Evolutionary conservation across 2,888 invertebrate species (phyloP).

Genomic region (Luperina nickerlii): DNA sequence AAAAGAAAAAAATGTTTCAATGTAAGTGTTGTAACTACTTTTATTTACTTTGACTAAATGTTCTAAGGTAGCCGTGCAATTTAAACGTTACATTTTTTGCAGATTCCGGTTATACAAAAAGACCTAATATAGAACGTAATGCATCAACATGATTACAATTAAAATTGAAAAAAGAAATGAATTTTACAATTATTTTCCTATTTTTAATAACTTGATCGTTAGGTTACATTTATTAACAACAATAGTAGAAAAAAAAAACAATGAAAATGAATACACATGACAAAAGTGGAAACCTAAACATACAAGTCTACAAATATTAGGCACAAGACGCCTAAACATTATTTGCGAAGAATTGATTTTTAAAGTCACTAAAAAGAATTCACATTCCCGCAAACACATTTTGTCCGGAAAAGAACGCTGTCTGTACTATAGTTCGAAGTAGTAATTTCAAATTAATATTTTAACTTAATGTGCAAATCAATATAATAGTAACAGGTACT

Average conservation of each 20-base stretch:
- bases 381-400: not conserved
- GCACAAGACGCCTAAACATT: no score
- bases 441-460: not conserved
- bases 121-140: not conserved
- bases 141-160: no score
- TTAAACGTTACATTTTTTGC: not conserved
- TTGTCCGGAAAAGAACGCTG: not conserved
- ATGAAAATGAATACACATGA: not conserved
- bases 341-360: not conserved
- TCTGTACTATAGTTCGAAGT: not conserved
- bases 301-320: no score
- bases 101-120: not conserved
- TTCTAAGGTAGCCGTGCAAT: not conserved
- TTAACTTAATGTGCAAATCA: not conserved
- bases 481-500: not conserved
- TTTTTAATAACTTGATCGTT: not conserved
- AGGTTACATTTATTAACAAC: no score
- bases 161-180: fast-evolving
- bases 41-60: not conserved
- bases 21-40: not conserved
- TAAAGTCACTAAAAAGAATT: not conserved
- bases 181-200: not conserved
- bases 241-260: not conserved
- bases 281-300: not conserved
- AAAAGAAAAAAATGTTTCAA: no score